phyloP scores from a whole-genome alignment of 2,113 vertebrate genomes.

The Vireo altiloquus region DNA sequence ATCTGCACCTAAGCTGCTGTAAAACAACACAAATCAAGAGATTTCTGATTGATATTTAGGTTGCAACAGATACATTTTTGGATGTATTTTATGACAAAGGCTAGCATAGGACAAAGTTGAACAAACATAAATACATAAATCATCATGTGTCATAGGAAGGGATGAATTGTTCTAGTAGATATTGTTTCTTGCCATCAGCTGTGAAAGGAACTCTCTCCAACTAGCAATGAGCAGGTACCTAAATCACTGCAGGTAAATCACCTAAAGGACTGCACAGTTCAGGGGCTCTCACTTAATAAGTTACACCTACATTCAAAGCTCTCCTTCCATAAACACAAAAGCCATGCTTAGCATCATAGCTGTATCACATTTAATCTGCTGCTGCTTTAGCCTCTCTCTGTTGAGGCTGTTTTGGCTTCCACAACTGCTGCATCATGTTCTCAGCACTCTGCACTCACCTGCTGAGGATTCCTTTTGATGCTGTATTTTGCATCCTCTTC shows the following conservation, averaged over 20 bases:
- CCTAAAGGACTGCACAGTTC: background rate
- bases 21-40: background rate
- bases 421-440: accelerated
- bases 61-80: background rate
- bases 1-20: background rate
- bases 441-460: background rate
- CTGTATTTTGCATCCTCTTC: background rate
- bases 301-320: background rate
- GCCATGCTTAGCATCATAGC: background rate
- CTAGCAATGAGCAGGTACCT: background rate
- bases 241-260: too few species aligned
- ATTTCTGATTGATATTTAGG: background rate
- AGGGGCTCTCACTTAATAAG: background rate
- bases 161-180: background rate
- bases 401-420: background rate
- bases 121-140: background rate
- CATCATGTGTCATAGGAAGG: background rate
- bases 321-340: background rate
- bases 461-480: background rate
- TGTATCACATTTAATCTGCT: background rate
- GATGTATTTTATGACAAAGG: background rate
- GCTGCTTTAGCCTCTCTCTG: background rate
- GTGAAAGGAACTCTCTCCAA: background rate
- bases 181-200: background rate
- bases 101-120: background rate